Evolutionary conservation across 2,888 invertebrate species (phyloP).

Genomic region (Drosophila sordidula): DNA sequence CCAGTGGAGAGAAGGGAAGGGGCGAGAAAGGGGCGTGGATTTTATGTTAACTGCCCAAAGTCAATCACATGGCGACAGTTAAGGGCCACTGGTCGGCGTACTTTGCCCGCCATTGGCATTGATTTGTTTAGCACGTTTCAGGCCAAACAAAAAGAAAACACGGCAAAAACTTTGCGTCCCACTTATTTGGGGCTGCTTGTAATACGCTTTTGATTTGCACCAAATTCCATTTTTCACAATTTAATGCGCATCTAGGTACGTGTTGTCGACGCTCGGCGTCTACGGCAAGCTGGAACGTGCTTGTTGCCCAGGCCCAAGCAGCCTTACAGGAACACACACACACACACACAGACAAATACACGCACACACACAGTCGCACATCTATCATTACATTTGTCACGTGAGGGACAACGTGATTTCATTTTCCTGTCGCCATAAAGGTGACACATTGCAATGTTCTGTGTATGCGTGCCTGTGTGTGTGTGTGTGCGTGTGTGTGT

Average conservation of each 20-base stretch:
- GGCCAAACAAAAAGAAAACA: conserved; percentile 15
- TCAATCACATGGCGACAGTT: conserved; percentile 64
- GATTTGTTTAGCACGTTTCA: conserved; percentile 69
- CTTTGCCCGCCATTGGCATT: conserved; percentile 53
- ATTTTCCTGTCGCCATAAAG: conserved; percentile 80
- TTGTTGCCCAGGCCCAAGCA: conserved; percentile 28
- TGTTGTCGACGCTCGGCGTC: conserved; percentile 69
- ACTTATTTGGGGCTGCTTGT: conserved; percentile 67
- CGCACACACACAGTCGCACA: conserved; percentile 39
- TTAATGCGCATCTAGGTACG: conserved; percentile 79
- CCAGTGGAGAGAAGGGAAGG: not conserved
- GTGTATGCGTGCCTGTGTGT: conserved; percentile 6
- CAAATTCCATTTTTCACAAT: conserved; percentile 80
- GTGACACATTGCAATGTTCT: conserved; percentile 77
- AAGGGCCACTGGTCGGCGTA: conserved; percentile 31
- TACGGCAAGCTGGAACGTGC: conserved; percentile 59
- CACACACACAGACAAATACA: conserved; percentile 11
- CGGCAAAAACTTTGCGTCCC: conserved; percentile 47
- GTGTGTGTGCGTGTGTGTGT: not conserved
- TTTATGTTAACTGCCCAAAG: conserved; percentile 38
- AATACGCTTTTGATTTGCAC: conserved; percentile 80
- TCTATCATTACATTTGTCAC: conserved; percentile 81
- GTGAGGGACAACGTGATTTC: conserved; percentile 81
- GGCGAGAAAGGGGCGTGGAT: not conserved
- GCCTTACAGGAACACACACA: conserved; percentile 28